Evolutionary conservation across 2,797 vertebrate species (phyloP).

Genomic region (Chaunax sp.): DNA sequence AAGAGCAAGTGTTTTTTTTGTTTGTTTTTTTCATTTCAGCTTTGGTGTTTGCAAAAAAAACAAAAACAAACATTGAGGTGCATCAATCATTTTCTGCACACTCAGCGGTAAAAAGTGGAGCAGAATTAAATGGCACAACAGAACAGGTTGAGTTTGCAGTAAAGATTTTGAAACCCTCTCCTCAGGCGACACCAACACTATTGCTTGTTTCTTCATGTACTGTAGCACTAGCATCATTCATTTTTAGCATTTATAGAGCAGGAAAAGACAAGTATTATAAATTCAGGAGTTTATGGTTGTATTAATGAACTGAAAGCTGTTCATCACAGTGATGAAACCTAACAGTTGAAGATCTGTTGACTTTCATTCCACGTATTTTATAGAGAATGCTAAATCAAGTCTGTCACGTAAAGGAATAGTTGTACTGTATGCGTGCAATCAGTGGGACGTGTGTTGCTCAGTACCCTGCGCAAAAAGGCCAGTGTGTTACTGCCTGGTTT

Average conservation of each 20-base stretch:
- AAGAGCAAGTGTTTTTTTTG: not conserved
- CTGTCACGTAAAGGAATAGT: not conserved
- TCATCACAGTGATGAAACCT: conserved; percentile 7
- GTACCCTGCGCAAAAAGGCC: not conserved
- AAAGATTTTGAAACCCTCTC: too few relatives aligned
- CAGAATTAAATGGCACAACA: too few relatives aligned
- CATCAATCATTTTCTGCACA: not conserved
- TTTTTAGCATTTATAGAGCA: too few relatives aligned
- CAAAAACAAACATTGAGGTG: too few relatives aligned
- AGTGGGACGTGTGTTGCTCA: conserved; percentile 1
- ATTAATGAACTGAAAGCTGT: not conserved
- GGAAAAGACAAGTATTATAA: too few relatives aligned
- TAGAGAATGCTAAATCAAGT: not conserved
- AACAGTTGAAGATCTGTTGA: not conserved
- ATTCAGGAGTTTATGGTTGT: not conserved
- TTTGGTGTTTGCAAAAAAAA: too few relatives aligned
- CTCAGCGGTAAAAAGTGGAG: not conserved
- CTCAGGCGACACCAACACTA: too few relatives aligned
- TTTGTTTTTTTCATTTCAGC: too few relatives aligned
- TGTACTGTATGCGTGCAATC: not conserved
- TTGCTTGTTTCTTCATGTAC: too few relatives aligned
- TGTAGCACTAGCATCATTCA: too few relatives aligned
- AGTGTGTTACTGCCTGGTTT: not conserved
- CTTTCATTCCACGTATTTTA: not conserved
- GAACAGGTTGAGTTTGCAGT: too few relatives aligned